Evolutionary conservation across 2,113 vertebrate species (phyloP), one percentile per base, ranked within the genome.

Genomic region (rat (Rattus norvegicus)): DNA sequence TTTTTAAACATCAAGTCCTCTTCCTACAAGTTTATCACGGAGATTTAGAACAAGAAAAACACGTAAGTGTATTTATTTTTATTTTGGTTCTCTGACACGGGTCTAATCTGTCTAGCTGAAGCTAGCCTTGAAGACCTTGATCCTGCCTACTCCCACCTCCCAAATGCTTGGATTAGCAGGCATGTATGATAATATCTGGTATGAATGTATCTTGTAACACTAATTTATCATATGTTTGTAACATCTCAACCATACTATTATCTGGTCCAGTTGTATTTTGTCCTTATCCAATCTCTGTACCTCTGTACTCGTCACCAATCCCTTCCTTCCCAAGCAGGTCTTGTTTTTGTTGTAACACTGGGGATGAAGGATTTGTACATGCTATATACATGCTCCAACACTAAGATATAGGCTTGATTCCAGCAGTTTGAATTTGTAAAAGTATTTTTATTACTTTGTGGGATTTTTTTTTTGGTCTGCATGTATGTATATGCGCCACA

Each of bases 21-120:
- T 89, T 89, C 59, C 92, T 87, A 91, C 7, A 87, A 93, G 88
- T 84, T 73, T 73, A 77, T 54, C 93, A 79, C 76, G 54, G n/a
- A 69, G 13, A 10, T 76, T 92, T 86, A 52, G n/a, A 79, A 43
- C 30, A 79, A 30, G 17, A 93, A 92, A 87, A 79, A 43, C 54
- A 12, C n/a, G 16, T 13, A 83, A 19, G 33, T n/a, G 6, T 59
- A 81, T 56, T 80, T 56, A 80, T 83, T 83, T 61, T 81, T 81
- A 36, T 81, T 36, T 26, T 83, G 17, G 77, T 39, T 56, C 36
- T 59, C n/a, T 39, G 56, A 83, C 22, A 85, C 33, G 10, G 12
- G n/a, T 43, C 59, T 63, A 26, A 63, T 43, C 59, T 84, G 19
- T 39, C 11, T 61, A 83, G 80, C 33, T 59, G 20, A 83, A 83